phyloP scores from a whole-genome alignment of 1,140 invertebrate genomes.

The Charaxes varanes region DNA sequence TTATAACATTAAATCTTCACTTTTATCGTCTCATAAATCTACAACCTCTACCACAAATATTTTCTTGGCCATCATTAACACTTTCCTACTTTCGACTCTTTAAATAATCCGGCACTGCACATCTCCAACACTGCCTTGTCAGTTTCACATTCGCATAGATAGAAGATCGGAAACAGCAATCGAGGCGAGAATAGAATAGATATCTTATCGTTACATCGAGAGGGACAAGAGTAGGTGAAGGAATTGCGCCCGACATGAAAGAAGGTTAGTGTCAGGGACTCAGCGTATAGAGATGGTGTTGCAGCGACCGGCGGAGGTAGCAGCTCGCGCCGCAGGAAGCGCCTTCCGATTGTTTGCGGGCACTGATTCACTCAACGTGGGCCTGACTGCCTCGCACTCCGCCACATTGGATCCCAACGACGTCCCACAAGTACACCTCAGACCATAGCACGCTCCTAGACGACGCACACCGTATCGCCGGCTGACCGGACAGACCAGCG shows the following conservation, averaged over 20 bases:
- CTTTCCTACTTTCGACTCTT: neutral
- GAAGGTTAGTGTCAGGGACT: no score
- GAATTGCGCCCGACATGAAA: neutral
- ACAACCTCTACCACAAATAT: neutral
- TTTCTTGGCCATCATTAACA: constrained; percentile 2
- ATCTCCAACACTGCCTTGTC: no score
- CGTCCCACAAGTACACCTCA: constrained; percentile 64
- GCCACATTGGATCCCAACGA: constrained; percentile 70
- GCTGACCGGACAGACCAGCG: no score
- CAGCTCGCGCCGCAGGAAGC: constrained; percentile 83
- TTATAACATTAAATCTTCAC: neutral
- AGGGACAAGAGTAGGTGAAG: no score
- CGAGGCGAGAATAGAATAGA: no score
- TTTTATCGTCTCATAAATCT: neutral
- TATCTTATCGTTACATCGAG: no score
- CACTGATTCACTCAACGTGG: constrained; percentile 83
- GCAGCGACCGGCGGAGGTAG: constrained; percentile 84
- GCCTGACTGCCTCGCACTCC: constrained; percentile 78
- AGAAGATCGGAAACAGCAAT: no score
- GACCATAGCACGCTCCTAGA: constrained; percentile 15
- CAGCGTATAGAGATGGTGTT: constrained; percentile 35
- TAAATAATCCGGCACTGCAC: no score
- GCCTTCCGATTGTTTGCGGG: constrained; percentile 85
- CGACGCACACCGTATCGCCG: no score
- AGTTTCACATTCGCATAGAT: no score